Conservation (phyloP, 2,888 invertebrate genomes). For the Ectobius pallidus region DNA sequence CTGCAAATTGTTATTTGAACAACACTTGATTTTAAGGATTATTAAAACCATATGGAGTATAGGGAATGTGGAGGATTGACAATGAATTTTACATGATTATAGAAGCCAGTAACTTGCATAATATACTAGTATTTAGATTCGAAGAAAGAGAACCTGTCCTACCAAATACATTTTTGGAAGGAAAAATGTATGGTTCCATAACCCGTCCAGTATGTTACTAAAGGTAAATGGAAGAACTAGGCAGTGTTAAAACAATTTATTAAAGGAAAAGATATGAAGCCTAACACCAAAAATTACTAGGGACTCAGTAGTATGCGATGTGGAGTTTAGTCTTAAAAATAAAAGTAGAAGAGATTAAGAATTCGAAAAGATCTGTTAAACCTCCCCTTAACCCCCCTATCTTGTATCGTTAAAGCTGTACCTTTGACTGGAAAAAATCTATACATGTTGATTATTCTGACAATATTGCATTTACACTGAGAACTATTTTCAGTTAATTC, state of each 20-base stretch:
- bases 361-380: slow-evolving; percentile 1
- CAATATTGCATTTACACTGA: slow-evolving; percentile 58
- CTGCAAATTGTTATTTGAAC: no score
- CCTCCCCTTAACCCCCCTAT: not conserved
- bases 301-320: slow-evolving; percentile 17
- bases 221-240: not conserved
- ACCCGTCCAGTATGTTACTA: slow-evolving; percentile 29
- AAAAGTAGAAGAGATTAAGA: slow-evolving; percentile 1
- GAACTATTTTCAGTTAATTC: slow-evolving; percentile 57
- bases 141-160: no score
- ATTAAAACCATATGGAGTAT: no score
- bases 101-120: no score
- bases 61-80: no score
- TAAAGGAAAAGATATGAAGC: slow-evolving; percentile 16
- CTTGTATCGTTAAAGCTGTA: not conserved
- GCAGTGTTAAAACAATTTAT: not conserved
- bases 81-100: no score
- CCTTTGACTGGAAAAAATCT: slow-evolving; percentile 23
- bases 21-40: no score
- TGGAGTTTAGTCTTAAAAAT: not conserved
- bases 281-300: slow-evolving; percentile 26
- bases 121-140: no score
- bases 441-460: slow-evolving; percentile 51
- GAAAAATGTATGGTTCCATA: not conserved
- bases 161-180: not conserved